phyloP scores from a whole-genome alignment of 2,797 vertebrate genomes.

The Salarias fasciatus region DNA sequence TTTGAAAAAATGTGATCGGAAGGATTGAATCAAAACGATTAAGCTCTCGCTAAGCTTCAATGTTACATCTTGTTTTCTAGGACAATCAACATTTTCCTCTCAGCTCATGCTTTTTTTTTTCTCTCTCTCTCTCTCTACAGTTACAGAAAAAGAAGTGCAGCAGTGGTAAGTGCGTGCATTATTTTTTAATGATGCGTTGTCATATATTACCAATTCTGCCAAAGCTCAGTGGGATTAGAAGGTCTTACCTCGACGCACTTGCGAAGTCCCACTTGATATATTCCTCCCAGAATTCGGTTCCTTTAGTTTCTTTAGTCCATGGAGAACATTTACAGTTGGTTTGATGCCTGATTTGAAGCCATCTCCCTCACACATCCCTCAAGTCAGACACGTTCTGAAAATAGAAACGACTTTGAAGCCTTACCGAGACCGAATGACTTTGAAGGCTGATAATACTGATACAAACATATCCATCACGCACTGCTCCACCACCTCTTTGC shows the following conservation, averaged over 20 bases:
- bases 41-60: conserved; percentile 44
- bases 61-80: conserved; percentile 45
- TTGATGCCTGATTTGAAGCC: conserved; percentile 49
- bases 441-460: conserved; percentile 67
- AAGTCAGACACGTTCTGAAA: conserved; percentile 67
- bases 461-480: conserved; percentile 61
- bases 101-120: conserved; percentile 52
- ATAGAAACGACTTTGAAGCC: conserved; percentile 72
- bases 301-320: conserved; percentile 17
- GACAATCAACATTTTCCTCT: conserved; percentile 39
- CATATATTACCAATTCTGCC: conserved; percentile 4
- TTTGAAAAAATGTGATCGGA: conserved; percentile 35
- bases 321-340: conserved; percentile 29
- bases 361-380: conserved; percentile 44
- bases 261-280: not conserved
- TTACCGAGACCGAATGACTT: conserved; percentile 53
- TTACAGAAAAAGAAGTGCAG: conserved; percentile 82
- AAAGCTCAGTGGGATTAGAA: not conserved
- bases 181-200: conserved; percentile 38
- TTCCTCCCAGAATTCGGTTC: conserved; percentile 16
- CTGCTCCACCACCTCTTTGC: conserved; percentile 54
- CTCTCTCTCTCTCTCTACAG: conserved; percentile 75
- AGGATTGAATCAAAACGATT: conserved; percentile 49
- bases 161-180: conserved; percentile 78
- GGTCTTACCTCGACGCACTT: conserved; percentile 12